Evolutionary conservation across 2,888 invertebrate genomes (phyloP), one percentile per base, ranked within the genome.

Genomic region (Drosophila helvetica): DNA sequence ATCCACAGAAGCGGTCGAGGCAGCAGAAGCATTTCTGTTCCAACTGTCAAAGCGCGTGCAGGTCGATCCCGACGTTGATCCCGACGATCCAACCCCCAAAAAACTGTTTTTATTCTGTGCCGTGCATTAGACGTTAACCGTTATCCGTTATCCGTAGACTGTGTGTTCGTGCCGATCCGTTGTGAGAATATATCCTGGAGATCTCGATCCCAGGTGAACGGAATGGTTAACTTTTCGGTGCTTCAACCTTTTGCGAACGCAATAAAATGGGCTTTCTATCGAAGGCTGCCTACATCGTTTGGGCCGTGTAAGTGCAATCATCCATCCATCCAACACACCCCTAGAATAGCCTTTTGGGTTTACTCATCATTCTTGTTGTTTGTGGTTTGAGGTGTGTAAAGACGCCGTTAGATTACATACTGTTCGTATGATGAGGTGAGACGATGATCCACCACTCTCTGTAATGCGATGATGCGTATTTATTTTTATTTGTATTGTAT

Each of bases 211-310:
- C 19, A 27, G 47, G 45, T 18, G 60, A 48, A 58, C 75, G 61
- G 67, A 66, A 88, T 88, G 82, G 52, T 75, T 48, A 75, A 73
- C 64, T 48, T 60, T 60, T 73, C 38, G 33, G 17, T 53, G 65
- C 57, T 63, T 15, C 25, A 73, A 83, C 52, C 58, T 64, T 69
- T 64, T 71, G 64, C 68, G 65, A 59, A 46, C 66, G 27, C 52
- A 22, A 51, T 76, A 75, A 63, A 78, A 95, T 96, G 95, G 96
- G 96, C 85, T 95, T 95, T 91, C 94, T 96, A 86, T 95, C 95
- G 69, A 96, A 96, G 92, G 95, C 95, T 70, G 94, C 96, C 84
- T 95, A 95, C 92, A 95, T 96, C 91, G 94, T 96, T 91, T 96
- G 95, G 94, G 95, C 95, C 93, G 95, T 96, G 96, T 96, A 93